These are phyloP conservation scores for Eclectus roratus DNA, from an alignment of 2,113 vertebrate species.

Conservation along the genomic window DNA sequence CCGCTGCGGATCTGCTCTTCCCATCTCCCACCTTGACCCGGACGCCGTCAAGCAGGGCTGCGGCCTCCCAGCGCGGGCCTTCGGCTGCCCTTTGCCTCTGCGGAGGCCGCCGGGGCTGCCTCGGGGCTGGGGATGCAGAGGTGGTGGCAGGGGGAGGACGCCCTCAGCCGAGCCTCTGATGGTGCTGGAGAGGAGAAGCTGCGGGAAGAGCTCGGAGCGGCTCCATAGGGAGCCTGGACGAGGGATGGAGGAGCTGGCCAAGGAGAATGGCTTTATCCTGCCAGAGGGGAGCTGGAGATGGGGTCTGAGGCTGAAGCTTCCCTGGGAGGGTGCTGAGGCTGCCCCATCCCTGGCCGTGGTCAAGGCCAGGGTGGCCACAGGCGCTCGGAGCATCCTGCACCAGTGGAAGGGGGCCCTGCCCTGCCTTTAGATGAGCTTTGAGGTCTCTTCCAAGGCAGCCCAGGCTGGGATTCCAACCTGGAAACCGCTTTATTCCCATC, in stretches of 20 bases:
- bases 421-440: too few relatives aligned
- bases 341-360: too few relatives aligned
- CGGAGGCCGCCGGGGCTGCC: too few relatives aligned
- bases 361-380: too few relatives aligned
- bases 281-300: background rate
- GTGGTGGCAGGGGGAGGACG: background rate
- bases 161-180: background rate
- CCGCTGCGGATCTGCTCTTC: conserved; percentile 79
- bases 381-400: too few relatives aligned
- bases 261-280: too few relatives aligned
- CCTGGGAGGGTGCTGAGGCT: background rate
- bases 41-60: background rate
- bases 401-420: too few relatives aligned
- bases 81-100: too few relatives aligned
- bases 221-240: background rate
- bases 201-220: background rate
- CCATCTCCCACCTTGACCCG: conserved; percentile 16
- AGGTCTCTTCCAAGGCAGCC: background rate
- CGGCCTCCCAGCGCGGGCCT: background rate
- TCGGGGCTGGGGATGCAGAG: fast-evolving
- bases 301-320: background rate
- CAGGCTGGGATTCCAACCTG: fast-evolving
- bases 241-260: background rate
- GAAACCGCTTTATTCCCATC: background rate
- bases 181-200: background rate